Percentiles rank a stretch among this genome's conserved stretches.
Conservation (phyloP, 2,888 invertebrate genomes). For the Leucozona laternaria region DNA sequence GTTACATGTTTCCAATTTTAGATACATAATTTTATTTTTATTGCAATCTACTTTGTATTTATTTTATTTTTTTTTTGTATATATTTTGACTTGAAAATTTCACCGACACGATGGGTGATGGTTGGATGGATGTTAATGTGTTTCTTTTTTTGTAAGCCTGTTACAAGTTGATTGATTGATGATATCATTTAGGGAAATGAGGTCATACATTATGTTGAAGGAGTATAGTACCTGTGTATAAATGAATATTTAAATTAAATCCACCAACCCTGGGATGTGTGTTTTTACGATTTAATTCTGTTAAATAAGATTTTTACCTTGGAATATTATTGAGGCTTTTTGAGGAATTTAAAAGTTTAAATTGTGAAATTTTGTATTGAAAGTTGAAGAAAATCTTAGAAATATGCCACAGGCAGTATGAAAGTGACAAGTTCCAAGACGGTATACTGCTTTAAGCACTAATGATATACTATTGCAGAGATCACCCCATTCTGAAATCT, state of each 20-base stretch:
- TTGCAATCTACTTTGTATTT: slow-evolving; percentile 26
- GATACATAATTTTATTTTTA: slow-evolving; percentile 31
- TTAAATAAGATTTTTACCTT: background rate
- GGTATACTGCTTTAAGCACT: too few species aligned
- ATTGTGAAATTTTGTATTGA: too few species aligned
- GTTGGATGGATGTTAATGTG: slow-evolving; percentile 8
- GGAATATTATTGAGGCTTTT: background rate
- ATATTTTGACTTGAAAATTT: slow-evolving; percentile 2
- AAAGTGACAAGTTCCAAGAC: too few species aligned
- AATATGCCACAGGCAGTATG: too few species aligned
- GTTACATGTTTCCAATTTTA: slow-evolving; percentile 31
- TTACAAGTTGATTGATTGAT: slow-evolving; percentile 39
- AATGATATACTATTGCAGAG: too few species aligned
- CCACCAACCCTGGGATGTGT: background rate
- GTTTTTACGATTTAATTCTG: background rate
- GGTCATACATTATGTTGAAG: slow-evolving; percentile 29
- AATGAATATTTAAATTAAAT: slow-evolving; percentile 26
- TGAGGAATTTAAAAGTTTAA: background rate
- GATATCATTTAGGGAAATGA: slow-evolving; percentile 42
- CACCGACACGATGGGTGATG: background rate
- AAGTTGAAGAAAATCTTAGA: too few species aligned
- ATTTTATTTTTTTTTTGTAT: background rate
- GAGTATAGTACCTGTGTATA: background rate
- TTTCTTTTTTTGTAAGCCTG: slow-evolving; percentile 14
- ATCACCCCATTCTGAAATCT: too few species aligned